phyloP scores from a whole-genome alignment of 1,140 invertebrate species.

The Vanessa tameamea region DNA sequence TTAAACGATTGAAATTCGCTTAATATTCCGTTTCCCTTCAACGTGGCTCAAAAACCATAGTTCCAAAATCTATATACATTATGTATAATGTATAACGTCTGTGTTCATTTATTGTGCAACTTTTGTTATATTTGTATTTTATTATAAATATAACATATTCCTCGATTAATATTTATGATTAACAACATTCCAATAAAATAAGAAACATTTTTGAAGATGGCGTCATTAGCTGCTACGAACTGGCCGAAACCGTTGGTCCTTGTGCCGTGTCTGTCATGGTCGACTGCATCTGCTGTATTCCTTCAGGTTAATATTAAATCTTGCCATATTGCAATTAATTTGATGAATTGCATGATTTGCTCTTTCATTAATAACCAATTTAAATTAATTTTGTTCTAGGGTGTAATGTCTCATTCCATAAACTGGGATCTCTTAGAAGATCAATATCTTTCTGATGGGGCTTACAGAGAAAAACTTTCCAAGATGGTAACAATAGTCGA shows the following conservation, averaged over 20 bases:
- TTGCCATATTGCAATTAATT: not conserved
- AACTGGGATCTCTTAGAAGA: slow-evolving; percentile 95
- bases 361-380: too few species aligned
- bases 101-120: too few species aligned
- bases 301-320: slow-evolving; percentile 85
- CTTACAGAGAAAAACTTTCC: slow-evolving; percentile 90
- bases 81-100: too few species aligned
- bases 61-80: too few species aligned
- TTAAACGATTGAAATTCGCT: too few species aligned
- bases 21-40: too few species aligned
- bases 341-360: too few species aligned
- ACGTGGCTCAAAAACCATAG: too few species aligned
- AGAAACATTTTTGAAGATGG: slow-evolving; percentile 88
- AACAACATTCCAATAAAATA: not conserved
- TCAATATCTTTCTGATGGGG: slow-evolving; percentile 92
- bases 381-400: slow-evolving; percentile 79
- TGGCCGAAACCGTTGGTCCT: slow-evolving; percentile 96
- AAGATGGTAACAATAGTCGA: slow-evolving; percentile 89
- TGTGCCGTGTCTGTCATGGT: slow-evolving; percentile 98
- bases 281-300: slow-evolving; percentile 97
- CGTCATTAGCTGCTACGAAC: slow-evolving; percentile 95
- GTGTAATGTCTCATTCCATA: slow-evolving; percentile 96
- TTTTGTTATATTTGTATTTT: too few species aligned
- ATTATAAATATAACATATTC: too few species aligned
- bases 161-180: not conserved